Evolutionary conservation across 2,797 vertebrate genomes (phyloP).

Genomic region (Scleropages formosus): DNA sequence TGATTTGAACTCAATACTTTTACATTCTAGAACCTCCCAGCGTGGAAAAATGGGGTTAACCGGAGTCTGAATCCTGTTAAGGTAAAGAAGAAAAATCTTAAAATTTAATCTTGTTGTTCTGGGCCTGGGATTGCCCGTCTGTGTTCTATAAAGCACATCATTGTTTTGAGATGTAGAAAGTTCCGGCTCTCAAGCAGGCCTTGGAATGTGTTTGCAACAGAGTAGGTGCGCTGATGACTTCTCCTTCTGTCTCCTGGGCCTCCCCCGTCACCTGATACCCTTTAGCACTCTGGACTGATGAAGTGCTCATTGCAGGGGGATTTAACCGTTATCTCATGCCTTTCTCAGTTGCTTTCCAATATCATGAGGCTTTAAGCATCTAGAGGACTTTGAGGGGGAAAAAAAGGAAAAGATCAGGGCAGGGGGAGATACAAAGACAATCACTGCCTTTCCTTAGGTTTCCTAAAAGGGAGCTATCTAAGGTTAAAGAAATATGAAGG

Average conservation of each 20-base stretch:
- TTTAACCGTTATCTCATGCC: constrained; percentile 19
- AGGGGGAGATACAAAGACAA: constrained; percentile 15
- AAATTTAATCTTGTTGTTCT: not conserved
- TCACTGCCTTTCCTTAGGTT: constrained; percentile 12
- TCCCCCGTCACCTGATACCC: constrained; percentile 24
- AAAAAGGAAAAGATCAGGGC: constrained; percentile 9
- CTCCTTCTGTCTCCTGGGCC: constrained; percentile 26
- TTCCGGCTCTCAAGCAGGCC: not conserved
- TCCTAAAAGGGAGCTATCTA: not conserved
- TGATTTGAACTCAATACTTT: not conserved
- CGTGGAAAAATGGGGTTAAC: not conserved
- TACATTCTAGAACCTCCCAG: not conserved
- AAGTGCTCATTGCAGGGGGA: not conserved
- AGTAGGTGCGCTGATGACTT: constrained; percentile 15
- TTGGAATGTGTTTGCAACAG: constrained; percentile 22
- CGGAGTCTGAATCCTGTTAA: not conserved
- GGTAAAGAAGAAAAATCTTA: not conserved
- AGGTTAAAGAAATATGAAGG: too few species aligned
- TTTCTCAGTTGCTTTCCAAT: constrained; percentile 19
- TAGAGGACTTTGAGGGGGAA: not conserved
- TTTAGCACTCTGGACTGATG: constrained; percentile 21
- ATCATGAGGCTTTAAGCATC: not conserved
- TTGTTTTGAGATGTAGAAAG: not conserved
- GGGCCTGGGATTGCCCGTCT: not conserved
- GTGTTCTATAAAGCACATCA: not conserved